phyloP scores from a whole-genome alignment of 2,113 vertebrate genomes.

The Ciconia boyciana region DNA sequence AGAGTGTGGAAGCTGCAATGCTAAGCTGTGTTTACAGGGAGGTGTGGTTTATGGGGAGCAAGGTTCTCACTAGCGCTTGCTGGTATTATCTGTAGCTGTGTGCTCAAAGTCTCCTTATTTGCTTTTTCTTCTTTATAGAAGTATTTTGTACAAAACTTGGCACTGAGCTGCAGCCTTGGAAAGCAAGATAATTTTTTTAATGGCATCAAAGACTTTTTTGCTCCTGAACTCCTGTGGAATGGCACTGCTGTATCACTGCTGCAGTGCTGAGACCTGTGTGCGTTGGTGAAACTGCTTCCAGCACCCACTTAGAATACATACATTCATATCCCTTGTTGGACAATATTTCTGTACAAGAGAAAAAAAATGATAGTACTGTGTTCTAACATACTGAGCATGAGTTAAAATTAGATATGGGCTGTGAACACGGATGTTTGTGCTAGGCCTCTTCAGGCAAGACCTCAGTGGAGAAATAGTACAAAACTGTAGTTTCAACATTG shows the following conservation, averaged over 20 bases:
- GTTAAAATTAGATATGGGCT: not conserved
- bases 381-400: not conserved
- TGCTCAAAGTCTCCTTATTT: not conserved
- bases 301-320: not conserved
- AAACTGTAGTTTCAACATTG: not conserved
- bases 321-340: not conserved
- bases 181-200: not conserved
- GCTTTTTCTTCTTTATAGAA: not conserved
- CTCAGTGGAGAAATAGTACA: not conserved
- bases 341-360: not conserved
- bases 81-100: not conserved
- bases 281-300: not conserved
- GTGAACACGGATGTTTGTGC: not conserved
- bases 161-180: not conserved
- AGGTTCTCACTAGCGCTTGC: not conserved
- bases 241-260: not conserved
- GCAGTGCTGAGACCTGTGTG: not conserved
- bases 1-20: accelerated
- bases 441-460: not conserved
- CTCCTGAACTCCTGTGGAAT: not conserved
- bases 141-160: not conserved
- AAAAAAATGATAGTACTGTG: not conserved
- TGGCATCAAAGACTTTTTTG: not conserved
- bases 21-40: not conserved
- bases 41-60: not conserved